These are phyloP conservation scores for Drosophila subsilvestris DNA, from an alignment of 2,888 invertebrate genomes.

Conservation along the genomic window DNA sequence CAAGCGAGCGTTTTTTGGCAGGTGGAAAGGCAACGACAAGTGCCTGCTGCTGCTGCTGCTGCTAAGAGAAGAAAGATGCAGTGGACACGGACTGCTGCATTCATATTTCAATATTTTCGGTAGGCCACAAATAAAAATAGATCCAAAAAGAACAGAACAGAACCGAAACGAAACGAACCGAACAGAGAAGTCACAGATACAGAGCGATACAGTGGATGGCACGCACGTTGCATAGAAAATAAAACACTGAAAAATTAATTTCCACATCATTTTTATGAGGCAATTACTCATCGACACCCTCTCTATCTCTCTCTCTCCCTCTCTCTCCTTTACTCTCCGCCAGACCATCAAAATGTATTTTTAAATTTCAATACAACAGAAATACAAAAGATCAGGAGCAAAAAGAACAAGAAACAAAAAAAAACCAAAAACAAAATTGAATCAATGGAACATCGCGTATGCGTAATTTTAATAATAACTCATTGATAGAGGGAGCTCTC, in stretches of 20 bases:
- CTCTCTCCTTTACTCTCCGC: constrained; percentile 1
- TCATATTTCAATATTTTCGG: constrained; percentile 75
- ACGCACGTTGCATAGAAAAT: constrained; percentile 24
- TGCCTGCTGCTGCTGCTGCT: constrained; percentile 41
- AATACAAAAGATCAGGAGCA: not conserved
- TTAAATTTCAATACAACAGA: constrained; percentile 26
- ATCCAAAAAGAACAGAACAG: constrained; percentile 38
- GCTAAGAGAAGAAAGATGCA: constrained; percentile 25
- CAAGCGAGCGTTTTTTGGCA: constrained; percentile 73
- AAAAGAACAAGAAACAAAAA: not conserved
- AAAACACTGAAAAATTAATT: constrained; percentile 76
- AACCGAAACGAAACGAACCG: not conserved
- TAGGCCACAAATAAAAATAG: constrained; percentile 58
- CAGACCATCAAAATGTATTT: constrained; percentile 14
- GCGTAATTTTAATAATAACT: constrained; percentile 49
- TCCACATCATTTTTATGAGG: constrained; percentile 80
- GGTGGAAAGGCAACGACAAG: constrained; percentile 73
- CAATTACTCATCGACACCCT: constrained; percentile 78
- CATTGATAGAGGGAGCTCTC: constrained; percentile 24
- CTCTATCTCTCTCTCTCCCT: constrained; percentile 4
- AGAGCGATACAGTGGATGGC: not conserved
- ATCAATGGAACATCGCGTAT: constrained; percentile 62
- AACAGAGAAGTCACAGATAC: constrained; percentile 1
- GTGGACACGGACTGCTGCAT: constrained; percentile 53
- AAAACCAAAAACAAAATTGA: constrained; percentile 10